Percentiles rank a stretch among this genome's conserved stretches.
Conservation (phyloP, 2,797 vertebrate species). For the Melanogrammus aeglefinus region DNA sequence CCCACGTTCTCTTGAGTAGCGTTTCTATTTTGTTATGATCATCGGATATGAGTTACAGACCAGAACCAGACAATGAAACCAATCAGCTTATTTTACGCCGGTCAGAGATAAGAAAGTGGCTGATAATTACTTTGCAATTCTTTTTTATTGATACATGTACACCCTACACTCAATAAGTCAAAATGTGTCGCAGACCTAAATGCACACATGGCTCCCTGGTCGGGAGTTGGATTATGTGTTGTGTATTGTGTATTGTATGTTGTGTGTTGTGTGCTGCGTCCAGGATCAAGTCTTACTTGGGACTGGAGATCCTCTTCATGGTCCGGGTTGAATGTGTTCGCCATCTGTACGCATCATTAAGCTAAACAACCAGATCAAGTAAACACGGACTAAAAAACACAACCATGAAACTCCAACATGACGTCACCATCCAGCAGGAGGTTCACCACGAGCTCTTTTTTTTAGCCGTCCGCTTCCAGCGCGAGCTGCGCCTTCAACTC, state of each 20-base stretch:
- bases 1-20: not conserved
- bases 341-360: conserved; percentile 43
- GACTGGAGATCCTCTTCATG: conserved; percentile 69
- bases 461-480: not conserved
- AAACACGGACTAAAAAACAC: no score
- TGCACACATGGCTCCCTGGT: no score
- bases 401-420: no score
- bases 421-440: no score
- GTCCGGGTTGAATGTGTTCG: conserved; percentile 39
- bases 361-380: not conserved
- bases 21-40: not conserved
- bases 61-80: not conserved
- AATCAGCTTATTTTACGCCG: not conserved
- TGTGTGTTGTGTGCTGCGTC: no score
- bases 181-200: no score
- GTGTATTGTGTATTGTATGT: no score
- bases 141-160: not conserved
- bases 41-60: not conserved
- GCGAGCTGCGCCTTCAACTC: not conserved
- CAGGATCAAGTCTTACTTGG: conserved; percentile 61
- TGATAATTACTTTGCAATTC: not conserved
- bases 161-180: no score
- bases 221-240: no score
- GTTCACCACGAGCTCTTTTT: not conserved
- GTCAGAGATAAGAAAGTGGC: not conserved